A percentile compares a stretch with the other conserved stretches of the same genome.
These are phyloP conservation scores for Hozukius guyotensis DNA, from an alignment of 2,797 vertebrate species.

Conservation along the genomic window DNA sequence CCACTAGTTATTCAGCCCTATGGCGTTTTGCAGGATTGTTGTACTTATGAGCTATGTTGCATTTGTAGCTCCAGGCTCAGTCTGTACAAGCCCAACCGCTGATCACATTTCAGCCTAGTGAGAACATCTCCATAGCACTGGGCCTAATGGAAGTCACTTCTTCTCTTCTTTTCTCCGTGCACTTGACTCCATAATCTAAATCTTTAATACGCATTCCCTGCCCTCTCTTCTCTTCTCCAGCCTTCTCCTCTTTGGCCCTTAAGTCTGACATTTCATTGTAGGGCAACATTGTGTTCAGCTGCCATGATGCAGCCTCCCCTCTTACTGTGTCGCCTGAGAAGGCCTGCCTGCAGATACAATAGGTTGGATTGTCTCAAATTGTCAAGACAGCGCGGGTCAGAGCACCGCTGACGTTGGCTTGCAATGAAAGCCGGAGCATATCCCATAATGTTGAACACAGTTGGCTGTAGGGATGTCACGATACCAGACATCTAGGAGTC, in stretches of 20 bases:
- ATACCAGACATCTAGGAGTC: no score
- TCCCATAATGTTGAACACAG: slow-evolving; percentile 13
- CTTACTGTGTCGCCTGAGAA: slow-evolving; percentile 39
- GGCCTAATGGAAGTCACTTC: slow-evolving; percentile 69
- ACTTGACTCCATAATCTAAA: slow-evolving; percentile 65
- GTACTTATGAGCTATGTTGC: slow-evolving; percentile 20
- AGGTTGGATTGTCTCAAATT: slow-evolving; percentile 66
- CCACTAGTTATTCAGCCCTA: not conserved
- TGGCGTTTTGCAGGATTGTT: slow-evolving; percentile 8
- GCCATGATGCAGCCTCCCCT: slow-evolving; percentile 41
- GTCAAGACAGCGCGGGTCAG: slow-evolving; percentile 53
- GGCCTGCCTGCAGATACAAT: slow-evolving; percentile 62
- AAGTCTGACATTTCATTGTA: slow-evolving; percentile 67
- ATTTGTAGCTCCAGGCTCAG: slow-evolving; percentile 34
- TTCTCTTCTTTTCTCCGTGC: slow-evolving; percentile 38
- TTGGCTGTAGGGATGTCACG: not conserved
- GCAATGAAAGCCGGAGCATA: slow-evolving; percentile 31
- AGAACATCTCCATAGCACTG: slow-evolving; percentile 63
- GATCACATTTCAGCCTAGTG: slow-evolving; percentile 75
- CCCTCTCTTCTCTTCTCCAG: slow-evolving; percentile 11
- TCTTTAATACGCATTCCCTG: slow-evolving; percentile 68
- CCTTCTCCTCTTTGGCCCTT: slow-evolving; percentile 36
- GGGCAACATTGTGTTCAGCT: slow-evolving; percentile 64
- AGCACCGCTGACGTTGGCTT: slow-evolving; percentile 20
- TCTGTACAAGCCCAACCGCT: slow-evolving; percentile 33